Conservation (phyloP, 1,140 invertebrate species). For the Andrena cerasifolii region DNA sequence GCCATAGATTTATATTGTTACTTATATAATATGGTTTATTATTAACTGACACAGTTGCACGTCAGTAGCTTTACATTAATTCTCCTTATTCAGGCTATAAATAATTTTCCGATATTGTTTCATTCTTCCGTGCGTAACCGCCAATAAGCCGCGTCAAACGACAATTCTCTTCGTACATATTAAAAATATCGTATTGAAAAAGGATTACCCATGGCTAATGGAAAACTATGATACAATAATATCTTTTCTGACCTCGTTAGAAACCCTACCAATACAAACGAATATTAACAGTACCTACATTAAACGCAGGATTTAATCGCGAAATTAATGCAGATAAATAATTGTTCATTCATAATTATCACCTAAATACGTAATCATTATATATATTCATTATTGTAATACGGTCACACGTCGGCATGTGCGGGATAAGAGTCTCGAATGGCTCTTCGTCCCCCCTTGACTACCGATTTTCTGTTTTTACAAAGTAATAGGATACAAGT, state of each 20-base stretch:
- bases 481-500: too few species aligned
- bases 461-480: too few species aligned
- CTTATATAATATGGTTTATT: conserved; percentile 23
- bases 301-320: too few species aligned
- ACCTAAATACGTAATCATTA: too few species aligned
- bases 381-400: too few species aligned
- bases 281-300: too few species aligned
- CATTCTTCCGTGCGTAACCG: conserved; percentile 44
- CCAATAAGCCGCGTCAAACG: conserved; percentile 13
- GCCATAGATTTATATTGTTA: conserved; percentile 8
- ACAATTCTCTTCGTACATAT: conserved; percentile 30
- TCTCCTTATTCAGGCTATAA: conserved; percentile 51
- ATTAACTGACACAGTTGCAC: conserved; percentile 42
- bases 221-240: conserved; percentile 24
- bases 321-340: too few species aligned
- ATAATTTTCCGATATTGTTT: conserved; percentile 52
- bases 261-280: too few species aligned
- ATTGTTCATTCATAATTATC: too few species aligned
- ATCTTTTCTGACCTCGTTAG: conserved; percentile 18
- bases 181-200: conserved; percentile 41
- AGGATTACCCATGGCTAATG: conserved; percentile 16
- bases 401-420: too few species aligned
- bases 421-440: too few species aligned
- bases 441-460: too few species aligned
- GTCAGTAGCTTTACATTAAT: conserved; percentile 45